phyloP scores from a whole-genome alignment of 2,797 vertebrate species.

The Carduelis carduelis region DNA sequence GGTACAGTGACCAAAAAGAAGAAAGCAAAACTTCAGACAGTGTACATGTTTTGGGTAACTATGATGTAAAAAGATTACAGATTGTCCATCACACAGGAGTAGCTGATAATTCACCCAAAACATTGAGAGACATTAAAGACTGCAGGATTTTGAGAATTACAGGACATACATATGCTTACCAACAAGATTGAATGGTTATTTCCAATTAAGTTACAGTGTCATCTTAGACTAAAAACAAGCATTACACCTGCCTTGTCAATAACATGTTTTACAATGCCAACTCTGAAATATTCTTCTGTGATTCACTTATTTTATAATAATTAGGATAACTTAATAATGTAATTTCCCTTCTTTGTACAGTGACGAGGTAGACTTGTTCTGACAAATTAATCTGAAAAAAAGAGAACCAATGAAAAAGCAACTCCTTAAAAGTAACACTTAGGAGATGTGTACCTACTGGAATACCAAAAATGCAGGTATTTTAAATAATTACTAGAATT shows the following conservation, averaged over 20 bases:
- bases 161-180: background rate
- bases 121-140: background rate
- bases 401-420: background rate
- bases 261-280: background rate
- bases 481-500: background rate
- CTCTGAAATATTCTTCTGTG: background rate
- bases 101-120: background rate
- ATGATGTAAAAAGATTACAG: background rate
- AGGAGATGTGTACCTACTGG: background rate
- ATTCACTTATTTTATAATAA: background rate
- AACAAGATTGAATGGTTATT: background rate
- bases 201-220: background rate
- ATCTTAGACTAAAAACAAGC: background rate
- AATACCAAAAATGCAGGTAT: background rate
- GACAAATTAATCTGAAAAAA: background rate
- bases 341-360: background rate
- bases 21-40: background rate
- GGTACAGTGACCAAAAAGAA: background rate
- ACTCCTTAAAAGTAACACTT: background rate
- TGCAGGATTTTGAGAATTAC: background rate
- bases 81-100: background rate
- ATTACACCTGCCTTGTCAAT: background rate
- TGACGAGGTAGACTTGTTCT: background rate
- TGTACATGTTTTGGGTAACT: background rate
- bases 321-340: background rate